phyloP scores from a whole-genome alignment of 2,113 vertebrate species.

The Fukomys damarensis region DNA sequence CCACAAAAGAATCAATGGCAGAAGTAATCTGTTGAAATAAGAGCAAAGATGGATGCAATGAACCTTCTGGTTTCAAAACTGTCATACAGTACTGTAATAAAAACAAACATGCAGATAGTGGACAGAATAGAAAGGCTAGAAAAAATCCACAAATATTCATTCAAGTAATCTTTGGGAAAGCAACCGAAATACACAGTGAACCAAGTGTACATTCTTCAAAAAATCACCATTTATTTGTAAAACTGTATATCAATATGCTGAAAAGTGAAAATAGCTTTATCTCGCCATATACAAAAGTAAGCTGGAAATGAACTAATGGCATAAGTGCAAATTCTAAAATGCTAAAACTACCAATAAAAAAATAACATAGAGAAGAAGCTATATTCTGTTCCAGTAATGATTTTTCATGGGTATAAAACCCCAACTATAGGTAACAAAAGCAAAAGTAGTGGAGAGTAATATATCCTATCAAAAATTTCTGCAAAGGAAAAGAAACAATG shows the following conservation, averaged over 20 bases:
- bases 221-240: not conserved
- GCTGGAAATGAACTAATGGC: too few species aligned
- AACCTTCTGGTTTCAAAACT: not conserved
- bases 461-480: not conserved
- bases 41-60: not conserved
- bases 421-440: not conserved
- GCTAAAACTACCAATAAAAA: not conserved
- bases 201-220: not conserved
- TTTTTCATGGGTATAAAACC: not conserved
- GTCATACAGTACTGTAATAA: not conserved
- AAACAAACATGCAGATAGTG: not conserved
- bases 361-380: not conserved
- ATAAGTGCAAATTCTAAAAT: too few species aligned
- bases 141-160: not conserved
- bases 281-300: not conserved
- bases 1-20: not conserved
- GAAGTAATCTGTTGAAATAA: not conserved
- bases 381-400: not conserved
- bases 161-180: not conserved
- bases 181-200: not conserved
- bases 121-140: not conserved
- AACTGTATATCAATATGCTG: not conserved
- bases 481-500: not conserved
- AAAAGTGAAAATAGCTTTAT: too few species aligned
- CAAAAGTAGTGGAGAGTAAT: not conserved